Percentiles rank a stretch among this genome's conserved stretches.
Conservation (phyloP, 2,888 invertebrate genomes). For the Lacanobia wlatinum region DNA sequence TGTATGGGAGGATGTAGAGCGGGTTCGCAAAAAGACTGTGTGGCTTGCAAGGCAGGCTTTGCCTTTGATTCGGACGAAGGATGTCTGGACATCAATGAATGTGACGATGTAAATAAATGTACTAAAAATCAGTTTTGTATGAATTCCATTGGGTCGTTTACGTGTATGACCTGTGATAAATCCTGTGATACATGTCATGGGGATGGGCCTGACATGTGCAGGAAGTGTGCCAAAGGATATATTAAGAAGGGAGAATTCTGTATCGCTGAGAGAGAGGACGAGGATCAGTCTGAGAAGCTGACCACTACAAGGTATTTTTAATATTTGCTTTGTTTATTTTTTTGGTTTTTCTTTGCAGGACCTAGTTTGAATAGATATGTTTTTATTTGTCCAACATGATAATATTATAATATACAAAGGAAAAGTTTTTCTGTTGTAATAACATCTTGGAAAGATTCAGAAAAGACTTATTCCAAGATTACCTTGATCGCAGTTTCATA, state of each 20-base stretch:
- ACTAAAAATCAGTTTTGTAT: slow-evolving; percentile 95
- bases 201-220: slow-evolving; percentile 98
- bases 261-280: slow-evolving; percentile 91
- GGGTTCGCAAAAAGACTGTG: slow-evolving; percentile 93
- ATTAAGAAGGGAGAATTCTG: slow-evolving; percentile 94
- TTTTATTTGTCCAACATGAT: too few species aligned
- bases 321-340: slow-evolving; percentile 46
- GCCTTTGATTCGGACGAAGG: slow-evolving; percentile 93
- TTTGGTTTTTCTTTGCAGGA: slow-evolving; percentile 17
- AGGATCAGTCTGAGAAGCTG: slow-evolving; percentile 80
- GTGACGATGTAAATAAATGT: slow-evolving; percentile 91
- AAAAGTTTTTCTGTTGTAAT: not conserved
- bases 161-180: slow-evolving; percentile 95
- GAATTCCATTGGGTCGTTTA: slow-evolving; percentile 96
- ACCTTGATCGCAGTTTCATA: too few species aligned
- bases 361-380: not conserved
- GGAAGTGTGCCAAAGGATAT: slow-evolving; percentile 94
- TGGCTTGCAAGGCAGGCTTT: slow-evolving; percentile 93
- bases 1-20: slow-evolving; percentile 95
- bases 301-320: slow-evolving; percentile 80
- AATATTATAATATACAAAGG: not conserved
- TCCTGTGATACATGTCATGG: slow-evolving; percentile 96
- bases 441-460: not conserved
- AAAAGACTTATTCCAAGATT: too few species aligned
- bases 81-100: slow-evolving; percentile 97